Base-by-base conservation (phyloP, 2,113 vertebrate species). In the Eleginops maclovinus region DNA sequence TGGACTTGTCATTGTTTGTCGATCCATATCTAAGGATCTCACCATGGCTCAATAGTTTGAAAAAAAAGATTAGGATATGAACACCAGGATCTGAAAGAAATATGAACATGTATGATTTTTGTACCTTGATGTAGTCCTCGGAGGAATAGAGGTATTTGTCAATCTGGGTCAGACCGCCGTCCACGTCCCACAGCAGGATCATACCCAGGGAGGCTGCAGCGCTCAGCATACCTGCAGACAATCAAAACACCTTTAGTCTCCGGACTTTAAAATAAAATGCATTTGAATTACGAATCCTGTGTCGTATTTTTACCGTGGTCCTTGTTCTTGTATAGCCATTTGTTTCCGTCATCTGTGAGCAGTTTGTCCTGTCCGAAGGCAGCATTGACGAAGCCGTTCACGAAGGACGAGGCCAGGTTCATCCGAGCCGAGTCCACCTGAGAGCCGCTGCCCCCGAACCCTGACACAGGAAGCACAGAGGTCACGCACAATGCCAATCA, bases 251-350 rank as follows among this genome's bases (percentile, higher is more conserved):
- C 21, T 24, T 69, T 55, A 58, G 26, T 49, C 8, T 40, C 8
- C 5, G 0, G 46, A 16, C 3, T n/a, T n/a, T n/a, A n/a, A n/a
- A 31, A 31, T 31, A 7, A 31, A 31, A 31, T 31, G 31, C 31
- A 31, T 31, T 31, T 0, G 31, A 31, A 31, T 31, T 31, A 31
- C 5, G 7, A 36, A 8, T 36, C 7, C 31, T 50, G 19, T 11
- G 49, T n/a, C 16, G 31, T 54, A 74, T 88, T 93, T 85, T 64
- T 85, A 99, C 98, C 98, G 0, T 99, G 98, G 87, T 99, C 98
- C 82, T 99, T 99, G 93, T 99, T 99, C 91, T 99, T 99, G 86
- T 99, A 99, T 19, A 99, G 92, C 98, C 98, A 99, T 80, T 99
- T 99, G 93, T 99, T 99, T 83, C 98, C 98, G 15, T 99, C 98